Conservation (phyloP, 92 coral and sea anemone genomes). For the Scolanthus callimorphus region DNA sequence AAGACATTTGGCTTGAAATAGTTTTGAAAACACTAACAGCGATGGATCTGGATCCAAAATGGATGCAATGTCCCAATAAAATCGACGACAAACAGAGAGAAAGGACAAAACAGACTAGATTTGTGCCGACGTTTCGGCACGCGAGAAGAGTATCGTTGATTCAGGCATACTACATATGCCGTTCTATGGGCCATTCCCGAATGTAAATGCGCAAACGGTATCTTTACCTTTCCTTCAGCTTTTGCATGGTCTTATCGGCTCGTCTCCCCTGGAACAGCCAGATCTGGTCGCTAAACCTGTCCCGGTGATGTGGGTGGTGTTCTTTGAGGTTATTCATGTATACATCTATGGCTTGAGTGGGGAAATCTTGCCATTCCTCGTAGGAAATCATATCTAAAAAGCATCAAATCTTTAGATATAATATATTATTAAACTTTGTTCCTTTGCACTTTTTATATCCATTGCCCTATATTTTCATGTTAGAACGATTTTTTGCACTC, state of each 20-base stretch:
- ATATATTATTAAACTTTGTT: too few relatives aligned
- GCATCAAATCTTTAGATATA: too few relatives aligned
- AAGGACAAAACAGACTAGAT: background rate
- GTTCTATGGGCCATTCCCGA: background rate
- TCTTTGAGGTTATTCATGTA: conserved; percentile 83
- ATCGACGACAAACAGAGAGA: too few relatives aligned
- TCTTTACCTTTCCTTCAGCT: conserved; percentile 68
- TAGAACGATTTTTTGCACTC: too few relatives aligned
- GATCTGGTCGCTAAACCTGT: conserved; percentile 88
- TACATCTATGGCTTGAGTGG: conserved; percentile 81
- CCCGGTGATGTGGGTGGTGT: conserved; percentile 88
- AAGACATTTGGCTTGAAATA: too few relatives aligned
- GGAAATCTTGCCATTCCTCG: conserved; percentile 67
- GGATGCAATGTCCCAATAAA: too few relatives aligned
- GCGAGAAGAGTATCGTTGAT: background rate
- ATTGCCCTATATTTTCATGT: too few relatives aligned
- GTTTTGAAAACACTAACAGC: too few relatives aligned
- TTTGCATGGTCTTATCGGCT: conserved; percentile 53
- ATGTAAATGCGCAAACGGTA: too few relatives aligned
- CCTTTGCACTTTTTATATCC: too few relatives aligned
- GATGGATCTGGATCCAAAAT: too few relatives aligned
- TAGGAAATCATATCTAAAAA: conserved; percentile 62
- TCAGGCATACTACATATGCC: background rate
- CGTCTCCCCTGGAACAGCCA: conserved; percentile 84
- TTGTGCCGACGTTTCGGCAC: background rate